Base-by-base conservation (phyloP, 1,140 invertebrate genomes). In the Drosophila melanica region DNA sequence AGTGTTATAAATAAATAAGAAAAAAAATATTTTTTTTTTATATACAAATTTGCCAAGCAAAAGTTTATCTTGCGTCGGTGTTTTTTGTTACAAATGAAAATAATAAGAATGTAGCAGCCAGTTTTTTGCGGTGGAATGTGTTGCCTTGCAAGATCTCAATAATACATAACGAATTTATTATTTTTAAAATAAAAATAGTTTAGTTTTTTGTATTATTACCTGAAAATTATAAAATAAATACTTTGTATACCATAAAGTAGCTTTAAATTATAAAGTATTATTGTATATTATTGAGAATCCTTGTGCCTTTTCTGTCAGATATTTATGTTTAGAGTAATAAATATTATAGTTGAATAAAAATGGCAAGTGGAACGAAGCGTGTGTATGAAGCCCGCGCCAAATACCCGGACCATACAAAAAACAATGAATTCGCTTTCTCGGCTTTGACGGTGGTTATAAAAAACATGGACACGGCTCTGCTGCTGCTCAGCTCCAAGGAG, bases 341-440 rank as follows among this genome's bases (percentile, higher is more conserved):
- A 27, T 10, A 50, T 23, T 16, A 23, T 44, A 51, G n/a, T 66
- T 57, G 8, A 50, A 57, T 18, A 45, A 65, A 64, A 48, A 90
- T 90, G 87, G 55, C 89, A 4, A 68, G 59, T 14, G 35, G 60
- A 33, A 68, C 77, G 3, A 90, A 90, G 53, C 75, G 75, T 16
- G 53, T 90, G 35, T 90, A 90, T 37, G 74, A 81, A 4, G 45
- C 82, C 8, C 80, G 76, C 10, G 44, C 51, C n/a, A 39, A 57
- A 12, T 91, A 89, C 54, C 58, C 72, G 6, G 90, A 91, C 70
- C 90, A 86, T 14, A 72, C 76, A 4, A 81, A 79, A 44, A 64
- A 53, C 16, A 75, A 75, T 53, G 76, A 79, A 14, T 79, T 75
- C 11, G 58, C 74, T 4, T 90, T 91, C 14, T 27, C 60, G 2